phyloP scores from a whole-genome alignment of 2,113 vertebrate genomes.

The Monopterus albus region DNA sequence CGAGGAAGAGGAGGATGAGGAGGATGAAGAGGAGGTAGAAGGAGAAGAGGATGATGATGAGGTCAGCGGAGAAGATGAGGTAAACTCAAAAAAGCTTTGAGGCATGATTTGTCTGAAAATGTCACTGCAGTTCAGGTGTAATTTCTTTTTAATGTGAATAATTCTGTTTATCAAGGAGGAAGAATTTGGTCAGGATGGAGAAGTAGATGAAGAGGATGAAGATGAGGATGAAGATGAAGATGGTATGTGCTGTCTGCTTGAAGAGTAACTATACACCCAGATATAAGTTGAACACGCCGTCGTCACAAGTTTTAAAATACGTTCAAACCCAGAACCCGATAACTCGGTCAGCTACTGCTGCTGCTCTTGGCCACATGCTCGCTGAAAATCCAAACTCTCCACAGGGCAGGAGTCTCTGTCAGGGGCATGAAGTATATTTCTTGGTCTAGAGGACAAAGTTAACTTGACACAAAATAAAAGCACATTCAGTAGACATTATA shows the following conservation, averaged over 20 bases:
- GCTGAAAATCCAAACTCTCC: background rate
- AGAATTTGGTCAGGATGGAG: constrained; percentile 86
- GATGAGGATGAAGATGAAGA: constrained; percentile 85
- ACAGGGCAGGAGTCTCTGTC: background rate
- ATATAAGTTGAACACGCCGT: too few species aligned
- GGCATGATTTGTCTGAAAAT: background rate
- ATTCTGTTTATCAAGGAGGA: constrained; percentile 82
- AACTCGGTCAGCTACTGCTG: too few species aligned
- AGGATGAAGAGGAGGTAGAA: constrained; percentile 88
- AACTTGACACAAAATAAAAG: background rate
- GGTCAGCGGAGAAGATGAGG: constrained; percentile 88
- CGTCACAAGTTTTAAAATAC: too few species aligned
- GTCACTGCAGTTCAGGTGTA: background rate
- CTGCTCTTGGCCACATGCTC: background rate
- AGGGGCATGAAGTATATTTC: background rate
- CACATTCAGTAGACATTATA: background rate
- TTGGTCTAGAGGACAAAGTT: background rate
- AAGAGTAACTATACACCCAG: background rate
- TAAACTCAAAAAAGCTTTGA: constrained; percentile 30
- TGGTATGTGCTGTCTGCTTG: constrained; percentile 56
- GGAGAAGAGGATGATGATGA: constrained; percentile 92
- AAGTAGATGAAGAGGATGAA: constrained; percentile 88
- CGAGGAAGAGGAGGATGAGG: constrained; percentile 88
- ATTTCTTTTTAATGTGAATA: background rate
- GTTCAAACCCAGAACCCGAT: background rate